Base-by-base conservation (phyloP, 2,888 invertebrate genomes). In the Quadroppia sp. region DNA sequence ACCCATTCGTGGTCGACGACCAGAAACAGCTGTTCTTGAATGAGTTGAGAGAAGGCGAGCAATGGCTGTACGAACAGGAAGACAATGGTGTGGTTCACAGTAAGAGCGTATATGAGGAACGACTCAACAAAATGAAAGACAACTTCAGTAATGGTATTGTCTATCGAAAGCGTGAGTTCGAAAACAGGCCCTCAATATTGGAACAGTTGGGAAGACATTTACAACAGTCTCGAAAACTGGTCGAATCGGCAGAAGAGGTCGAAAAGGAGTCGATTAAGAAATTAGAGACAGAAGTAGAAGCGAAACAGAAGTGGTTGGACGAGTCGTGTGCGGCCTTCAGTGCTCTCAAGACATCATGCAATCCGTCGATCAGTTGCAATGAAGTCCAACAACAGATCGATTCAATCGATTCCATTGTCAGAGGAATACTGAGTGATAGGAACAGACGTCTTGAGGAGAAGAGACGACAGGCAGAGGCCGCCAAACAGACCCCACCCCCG, bases 41-140 rank as follows among this genome's bases (percentile, higher is more conserved):
- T 9, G 86, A 88, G 78, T 86, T 99, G 45, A 91, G 91, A 80
- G 87, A 89, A 25, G 90, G 94, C 79, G 98, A 98, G 83, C 89
- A 91, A 81, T 99, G 99, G 99, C 85, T 99, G 23, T 99, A 99
- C 81, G 97, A 96, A 80, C 91, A 91, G 75, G 99, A 99, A 6
- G 97, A 96, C 82, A 92, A 97, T 81, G 99, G 99, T 3, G 96
- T 96, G 82, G 92, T 97, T 81, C 92, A 95, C 82, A 89, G 89
- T 78, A 88, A 89, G 80, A 87, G 89, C 79, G 85, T 89, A 45
- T 89, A 89, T 80, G 80, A 84, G 23, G 85, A 87, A 61, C 84
- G 84, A 78, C 81, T 87, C 28, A 81, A 82, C 36, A 81, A 83
- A 23, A 81, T 87, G 17, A 85, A 84, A 82, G 85, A 56, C 4